Evolutionary conservation across 2,113 vertebrate species (phyloP), one percentile per base, ranked within the genome.

Genomic region (Xyrauchen texanus): DNA sequence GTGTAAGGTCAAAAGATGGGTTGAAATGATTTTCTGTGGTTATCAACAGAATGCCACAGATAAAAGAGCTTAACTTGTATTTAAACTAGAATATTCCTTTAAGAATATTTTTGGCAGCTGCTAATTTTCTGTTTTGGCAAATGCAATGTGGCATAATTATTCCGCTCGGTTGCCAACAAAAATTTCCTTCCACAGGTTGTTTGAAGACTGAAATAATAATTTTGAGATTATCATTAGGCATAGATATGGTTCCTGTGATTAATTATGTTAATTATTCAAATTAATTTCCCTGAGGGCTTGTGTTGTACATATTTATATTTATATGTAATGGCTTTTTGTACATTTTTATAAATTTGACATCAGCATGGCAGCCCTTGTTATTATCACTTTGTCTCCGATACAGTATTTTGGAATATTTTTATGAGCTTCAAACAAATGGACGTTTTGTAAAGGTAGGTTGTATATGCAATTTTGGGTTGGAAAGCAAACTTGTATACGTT

Each of bases 241-340:
- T 34, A 34, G 21, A 34, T 34, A 34, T 34, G 21, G 21, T 34
- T 34, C 21, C 21, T 34, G 21, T 34, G 21, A 34, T 34, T 34
- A 34, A 34, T 34, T 34, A 34, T 63, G 16, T 51, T 63, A 42
- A 51, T 60, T 47, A 47, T 51, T 63, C 15, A 1, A 65, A 76
- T 34, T 10, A 63, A 51, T 44, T 78, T 76, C 76, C 85, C 71
- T 53, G 77, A 84, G 84, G 81, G 81, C 85, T 82, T 91, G 80
- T 88, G 90, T 87, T 93, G 92, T 93, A 93, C 83, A 93, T 92
- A 93, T 90, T 91, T 87, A 83, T 92, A 88, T 91, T 90, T 91
- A 90, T 92, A 90, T 89, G 84, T 90, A 84, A 85, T 83, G 87
- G 88, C 86, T 86, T 91, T 34, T 92, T 88, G 87, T 78, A 68